Base-by-base conservation (phyloP, 2,797 vertebrate species). In the Sebastolobus altivelis region DNA sequence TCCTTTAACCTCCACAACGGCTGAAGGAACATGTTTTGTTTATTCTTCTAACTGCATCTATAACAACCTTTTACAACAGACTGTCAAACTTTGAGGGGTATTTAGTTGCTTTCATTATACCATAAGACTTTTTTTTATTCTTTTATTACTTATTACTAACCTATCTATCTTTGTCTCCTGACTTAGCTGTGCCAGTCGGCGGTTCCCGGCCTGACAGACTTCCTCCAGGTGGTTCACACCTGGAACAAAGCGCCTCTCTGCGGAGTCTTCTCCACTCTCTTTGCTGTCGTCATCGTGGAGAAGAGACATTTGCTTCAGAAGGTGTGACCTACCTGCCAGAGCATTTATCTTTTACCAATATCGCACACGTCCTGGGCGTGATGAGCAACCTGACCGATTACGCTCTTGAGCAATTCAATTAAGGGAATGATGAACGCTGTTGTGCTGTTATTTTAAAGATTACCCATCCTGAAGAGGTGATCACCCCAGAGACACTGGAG, bases 211-310 rank as follows among this genome's bases (percentile, higher is more conserved):
- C 96, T 99, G 75, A 88, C 93, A 31, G 95, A 97, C 62, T 97
- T 99, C 84, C 87, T 99, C 67, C 88, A 87, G 14, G 70, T 93
- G 0, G 90, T 96, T 14, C 97, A 97, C 72, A 82, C 62, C 29
- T 96, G 96, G 93, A 88, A 93, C 20, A 76, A 65, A 1, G 88
- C 80, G 0, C 94, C 97, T 68, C 94, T 97, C 83, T 90, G 75
- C 0, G 96, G 96, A 2, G 83, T 98, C 14, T 94, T 98, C 72
- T 97, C 97, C 1, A 97, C 97, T 3, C 82, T 99, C 18, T 94
- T 97, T 7, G 97, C 97, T 0, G 93, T 96, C 4, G 89, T 96
- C 56, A 75, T 99, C 12, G 97, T 97, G 56, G 98, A 99, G 80
- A 97, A 96, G 52, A 96, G 88, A 79, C 92, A 95, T 70, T 52